phyloP scores from a whole-genome alignment of 2,888 invertebrate genomes.

The Diaprepes abbreviatus region DNA sequence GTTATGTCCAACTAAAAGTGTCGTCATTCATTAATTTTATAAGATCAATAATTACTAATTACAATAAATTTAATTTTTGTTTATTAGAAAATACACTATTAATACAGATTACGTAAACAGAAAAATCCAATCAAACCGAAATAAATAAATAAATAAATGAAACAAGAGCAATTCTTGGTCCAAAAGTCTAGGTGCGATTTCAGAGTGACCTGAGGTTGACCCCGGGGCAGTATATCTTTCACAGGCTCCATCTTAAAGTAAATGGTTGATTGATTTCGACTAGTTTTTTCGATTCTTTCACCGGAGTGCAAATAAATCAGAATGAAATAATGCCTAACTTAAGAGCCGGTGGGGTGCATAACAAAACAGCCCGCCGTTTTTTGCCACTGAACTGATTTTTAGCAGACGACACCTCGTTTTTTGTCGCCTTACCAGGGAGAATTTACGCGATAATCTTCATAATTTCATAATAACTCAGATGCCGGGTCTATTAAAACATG shows the following conservation, averaged over 20 bases:
- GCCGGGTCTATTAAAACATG: conserved; percentile 60
- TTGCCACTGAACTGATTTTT: conserved; percentile 64
- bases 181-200: conserved; percentile 31
- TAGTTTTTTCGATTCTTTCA: conserved; percentile 69
- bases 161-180: conserved; percentile 1
- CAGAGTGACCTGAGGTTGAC: conserved; percentile 43
- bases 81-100: no score
- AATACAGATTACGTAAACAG: no score
- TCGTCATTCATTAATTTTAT: no score
- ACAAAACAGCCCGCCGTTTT: conserved; percentile 66
- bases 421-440: conserved; percentile 45
- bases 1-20: no score
- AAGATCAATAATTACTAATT: no score
- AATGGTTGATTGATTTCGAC: conserved; percentile 69
- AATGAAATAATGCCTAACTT: conserved; percentile 66
- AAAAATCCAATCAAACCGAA: no score
- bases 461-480: conserved; percentile 57
- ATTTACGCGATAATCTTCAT: conserved; percentile 48
- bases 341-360: conserved; percentile 64
- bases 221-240: conserved; percentile 65
- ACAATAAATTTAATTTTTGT: no score
- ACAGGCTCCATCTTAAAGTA: conserved; percentile 67
- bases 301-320: conserved; percentile 69
- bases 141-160: neutral
- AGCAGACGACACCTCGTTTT: conserved; percentile 51